phyloP scores from a whole-genome alignment of 2,888 invertebrate genomes.

The Sacculina carcini region DNA sequence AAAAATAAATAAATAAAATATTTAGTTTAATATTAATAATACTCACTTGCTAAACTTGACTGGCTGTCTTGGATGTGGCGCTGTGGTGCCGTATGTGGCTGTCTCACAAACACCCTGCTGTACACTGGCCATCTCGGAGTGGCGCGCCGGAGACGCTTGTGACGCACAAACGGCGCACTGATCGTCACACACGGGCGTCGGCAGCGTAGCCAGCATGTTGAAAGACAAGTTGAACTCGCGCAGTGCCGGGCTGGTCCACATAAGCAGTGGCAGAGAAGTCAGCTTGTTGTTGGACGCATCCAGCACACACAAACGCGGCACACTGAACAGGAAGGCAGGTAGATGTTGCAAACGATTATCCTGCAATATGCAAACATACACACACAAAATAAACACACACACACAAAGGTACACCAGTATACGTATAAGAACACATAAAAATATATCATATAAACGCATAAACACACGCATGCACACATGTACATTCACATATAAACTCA shows the following conservation, averaged over 20 bases:
- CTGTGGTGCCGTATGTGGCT: conserved; percentile 8
- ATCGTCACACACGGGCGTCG: conserved; percentile 16
- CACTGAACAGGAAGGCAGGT: conserved; percentile 49
- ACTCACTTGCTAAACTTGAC: background rate
- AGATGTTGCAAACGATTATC: conserved; percentile 62
- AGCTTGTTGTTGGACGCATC: conserved; percentile 88
- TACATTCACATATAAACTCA: too few species aligned
- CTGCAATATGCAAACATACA: conserved; percentile 20
- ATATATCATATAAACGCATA: too few species aligned
- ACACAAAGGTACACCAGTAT: too few species aligned
- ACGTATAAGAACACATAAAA: too few species aligned
- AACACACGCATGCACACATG: too few species aligned
- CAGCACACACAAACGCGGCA: conserved; percentile 48
- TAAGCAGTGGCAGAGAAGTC: conserved; percentile 44
- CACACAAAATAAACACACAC: background rate
- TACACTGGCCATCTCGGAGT: conserved; percentile 8
- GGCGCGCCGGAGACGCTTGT: conserved; percentile 8
- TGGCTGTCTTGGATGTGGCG: conserved; percentile 9
- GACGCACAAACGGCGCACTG: conserved; percentile 2
- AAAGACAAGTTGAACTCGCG: conserved; percentile 67
- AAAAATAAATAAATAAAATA: background rate
- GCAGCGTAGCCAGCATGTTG: conserved; percentile 54
- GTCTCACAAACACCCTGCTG: conserved; percentile 8
- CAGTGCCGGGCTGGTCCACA: conserved; percentile 65
- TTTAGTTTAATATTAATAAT: background rate